phyloP scores from a whole-genome alignment of 2,888 invertebrate species.

The Ligdia adustata region DNA sequence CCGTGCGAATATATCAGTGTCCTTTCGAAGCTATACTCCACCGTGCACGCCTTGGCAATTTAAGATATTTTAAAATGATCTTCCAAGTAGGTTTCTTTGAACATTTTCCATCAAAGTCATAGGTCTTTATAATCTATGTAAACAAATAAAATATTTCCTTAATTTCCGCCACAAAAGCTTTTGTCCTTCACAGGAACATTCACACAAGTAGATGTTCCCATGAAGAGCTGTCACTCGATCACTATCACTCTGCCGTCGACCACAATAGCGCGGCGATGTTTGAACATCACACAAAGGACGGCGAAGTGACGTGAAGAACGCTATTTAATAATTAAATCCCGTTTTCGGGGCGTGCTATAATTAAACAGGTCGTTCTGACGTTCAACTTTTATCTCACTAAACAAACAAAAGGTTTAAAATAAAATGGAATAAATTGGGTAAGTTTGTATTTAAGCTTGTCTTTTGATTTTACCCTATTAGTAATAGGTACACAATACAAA shows the following conservation, averaged over 20 bases:
- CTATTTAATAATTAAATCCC: constrained; percentile 25
- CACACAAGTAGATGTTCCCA: constrained; percentile 2
- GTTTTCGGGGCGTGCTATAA: constrained; percentile 5
- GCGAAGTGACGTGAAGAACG: constrained; percentile 20
- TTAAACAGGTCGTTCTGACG: too few relatives aligned
- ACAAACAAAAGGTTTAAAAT: too few relatives aligned
- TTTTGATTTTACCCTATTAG: too few relatives aligned
- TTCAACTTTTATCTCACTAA: too few relatives aligned
- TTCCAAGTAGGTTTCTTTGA: too few relatives aligned
- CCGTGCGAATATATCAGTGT: too few relatives aligned
- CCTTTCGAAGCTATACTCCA: too few relatives aligned
- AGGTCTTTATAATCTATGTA: not conserved
- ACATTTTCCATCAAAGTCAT: not conserved
- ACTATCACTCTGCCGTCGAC: constrained; percentile 12
- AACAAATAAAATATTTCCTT: constrained; percentile 2
- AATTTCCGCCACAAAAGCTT: constrained; percentile 2
- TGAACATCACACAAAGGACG: constrained; percentile 23
- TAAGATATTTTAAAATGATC: too few relatives aligned
- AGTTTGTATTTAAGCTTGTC: too few relatives aligned
- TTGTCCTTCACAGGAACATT: constrained; percentile 7
- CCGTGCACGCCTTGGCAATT: too few relatives aligned
- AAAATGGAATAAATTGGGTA: too few relatives aligned
- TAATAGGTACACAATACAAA: too few relatives aligned
- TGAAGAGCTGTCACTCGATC: constrained; percentile 18
- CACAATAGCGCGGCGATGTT: constrained; percentile 23